Evolutionary conservation across 1,140 invertebrate species (phyloP).

Genomic region (Leguminivora glycinivorella): DNA sequence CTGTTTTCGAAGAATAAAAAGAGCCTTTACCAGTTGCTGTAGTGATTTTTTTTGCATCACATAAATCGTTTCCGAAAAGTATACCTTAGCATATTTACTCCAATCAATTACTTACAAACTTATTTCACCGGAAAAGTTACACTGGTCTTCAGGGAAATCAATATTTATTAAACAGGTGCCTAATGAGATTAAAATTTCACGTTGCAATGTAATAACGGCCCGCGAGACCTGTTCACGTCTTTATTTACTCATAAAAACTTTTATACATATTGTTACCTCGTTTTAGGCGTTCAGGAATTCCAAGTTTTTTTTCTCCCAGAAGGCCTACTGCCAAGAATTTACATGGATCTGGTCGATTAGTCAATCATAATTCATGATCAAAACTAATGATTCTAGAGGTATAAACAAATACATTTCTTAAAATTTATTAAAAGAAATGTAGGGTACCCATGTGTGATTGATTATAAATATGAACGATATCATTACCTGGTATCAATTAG

Average conservation of each 20-base stretch:
- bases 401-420: no score
- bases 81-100: not conserved
- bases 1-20: no score
- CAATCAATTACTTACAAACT: constrained; percentile 10
- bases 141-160: constrained; percentile 14
- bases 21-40: no score
- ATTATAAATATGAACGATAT: no score
- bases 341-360: no score
- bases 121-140: not conserved
- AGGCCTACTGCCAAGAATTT: constrained; percentile 45
- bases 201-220: not conserved
- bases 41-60: not conserved
- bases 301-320: not conserved
- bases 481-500: no score
- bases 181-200: constrained; percentile 22
- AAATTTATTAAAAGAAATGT: no score
- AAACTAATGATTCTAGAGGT: no score
- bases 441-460: no score
- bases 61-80: not conserved
- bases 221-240: not conserved
- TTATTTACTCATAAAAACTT: not conserved
- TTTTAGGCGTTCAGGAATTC: not conserved
- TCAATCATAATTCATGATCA: no score
- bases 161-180: constrained; percentile 16
- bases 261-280: not conserved